Evolutionary conservation across 1,140 invertebrate species (phyloP).

Genomic region (Euura lappo): DNA sequence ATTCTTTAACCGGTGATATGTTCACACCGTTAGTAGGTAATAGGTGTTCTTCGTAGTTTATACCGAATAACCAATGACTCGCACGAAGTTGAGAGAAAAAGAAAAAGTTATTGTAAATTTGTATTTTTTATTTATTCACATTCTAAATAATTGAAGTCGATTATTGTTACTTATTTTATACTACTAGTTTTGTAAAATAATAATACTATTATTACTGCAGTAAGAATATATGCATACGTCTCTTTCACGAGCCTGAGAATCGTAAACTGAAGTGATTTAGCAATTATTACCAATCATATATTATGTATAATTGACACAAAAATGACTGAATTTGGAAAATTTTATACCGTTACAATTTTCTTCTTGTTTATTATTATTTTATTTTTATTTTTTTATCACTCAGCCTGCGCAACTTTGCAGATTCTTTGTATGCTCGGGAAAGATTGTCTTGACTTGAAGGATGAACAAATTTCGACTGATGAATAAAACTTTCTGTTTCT

Average conservation of each 20-base stretch:
- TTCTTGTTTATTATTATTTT: neutral
- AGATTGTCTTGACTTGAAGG: neutral
- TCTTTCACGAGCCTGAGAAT: constrained; percentile 6
- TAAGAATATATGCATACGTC: neutral
- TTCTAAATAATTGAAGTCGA: constrained; percentile 7
- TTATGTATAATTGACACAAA: neutral
- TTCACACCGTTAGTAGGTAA: neutral
- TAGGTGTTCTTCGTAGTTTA: neutral
- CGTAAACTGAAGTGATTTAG: neutral
- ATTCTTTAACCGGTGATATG: neutral
- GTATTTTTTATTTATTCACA: constrained; percentile 1
- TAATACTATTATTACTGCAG: neutral
- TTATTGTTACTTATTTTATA: constrained; percentile 2
- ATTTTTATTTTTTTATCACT: neutral
- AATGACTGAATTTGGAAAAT: constrained; percentile 1
- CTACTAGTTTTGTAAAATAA: constrained; percentile 7
- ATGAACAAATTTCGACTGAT: constrained; percentile 38
- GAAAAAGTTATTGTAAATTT: constrained; percentile 6
- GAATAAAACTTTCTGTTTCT: constrained; percentile 49
- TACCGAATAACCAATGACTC: neutral
- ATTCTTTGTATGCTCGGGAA: constrained; percentile 8
- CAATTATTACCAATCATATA: neutral
- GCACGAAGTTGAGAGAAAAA: neutral
- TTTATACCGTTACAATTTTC: neutral
- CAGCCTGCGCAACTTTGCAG: neutral